A percentile compares a stretch with the other conserved stretches of the same genome.
Conservation (phyloP, 2,113 vertebrate genomes). For the Hippocampus comes region DNA sequence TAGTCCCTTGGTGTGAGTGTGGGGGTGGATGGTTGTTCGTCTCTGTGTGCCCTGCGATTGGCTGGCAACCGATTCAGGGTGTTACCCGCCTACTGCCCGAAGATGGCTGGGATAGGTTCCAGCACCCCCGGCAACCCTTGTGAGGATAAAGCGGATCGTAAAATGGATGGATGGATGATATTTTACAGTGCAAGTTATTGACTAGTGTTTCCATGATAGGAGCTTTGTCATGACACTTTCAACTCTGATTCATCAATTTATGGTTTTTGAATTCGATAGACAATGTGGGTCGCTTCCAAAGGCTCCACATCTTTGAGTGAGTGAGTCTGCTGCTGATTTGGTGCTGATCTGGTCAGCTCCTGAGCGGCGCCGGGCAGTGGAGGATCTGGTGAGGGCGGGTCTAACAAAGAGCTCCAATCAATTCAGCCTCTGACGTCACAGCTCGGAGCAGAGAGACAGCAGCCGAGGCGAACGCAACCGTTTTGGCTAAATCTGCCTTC, state of each 20-base stretch:
- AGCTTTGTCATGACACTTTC: not conserved
- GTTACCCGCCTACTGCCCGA: too few species aligned
- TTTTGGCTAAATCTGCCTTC: constrained; percentile 11
- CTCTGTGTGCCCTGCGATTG: too few species aligned
- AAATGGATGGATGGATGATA: too few species aligned
- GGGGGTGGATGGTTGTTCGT: too few species aligned
- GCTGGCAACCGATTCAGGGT: too few species aligned
- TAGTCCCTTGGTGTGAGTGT: too few species aligned
- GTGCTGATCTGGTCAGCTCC: constrained; percentile 51
- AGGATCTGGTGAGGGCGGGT: constrained; percentile 62
- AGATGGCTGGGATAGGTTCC: too few species aligned
- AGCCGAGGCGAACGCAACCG: constrained; percentile 23
- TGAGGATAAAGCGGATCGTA: too few species aligned
- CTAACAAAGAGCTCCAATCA: constrained; percentile 45
- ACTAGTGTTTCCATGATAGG: not conserved
- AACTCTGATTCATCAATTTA: not conserved
- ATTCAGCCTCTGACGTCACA: constrained; percentile 35
- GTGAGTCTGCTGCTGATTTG: constrained; percentile 44
- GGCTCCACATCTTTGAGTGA: constrained; percentile 21
- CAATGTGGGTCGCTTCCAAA: not conserved
- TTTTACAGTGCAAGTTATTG: not conserved
- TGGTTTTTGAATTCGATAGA: not conserved
- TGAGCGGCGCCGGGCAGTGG: constrained; percentile 55
- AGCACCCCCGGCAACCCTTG: too few species aligned
- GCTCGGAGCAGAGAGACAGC: constrained; percentile 25